Conservation (phyloP, 2,888 invertebrate genomes). For the Rhagophthalmus giganteus region DNA sequence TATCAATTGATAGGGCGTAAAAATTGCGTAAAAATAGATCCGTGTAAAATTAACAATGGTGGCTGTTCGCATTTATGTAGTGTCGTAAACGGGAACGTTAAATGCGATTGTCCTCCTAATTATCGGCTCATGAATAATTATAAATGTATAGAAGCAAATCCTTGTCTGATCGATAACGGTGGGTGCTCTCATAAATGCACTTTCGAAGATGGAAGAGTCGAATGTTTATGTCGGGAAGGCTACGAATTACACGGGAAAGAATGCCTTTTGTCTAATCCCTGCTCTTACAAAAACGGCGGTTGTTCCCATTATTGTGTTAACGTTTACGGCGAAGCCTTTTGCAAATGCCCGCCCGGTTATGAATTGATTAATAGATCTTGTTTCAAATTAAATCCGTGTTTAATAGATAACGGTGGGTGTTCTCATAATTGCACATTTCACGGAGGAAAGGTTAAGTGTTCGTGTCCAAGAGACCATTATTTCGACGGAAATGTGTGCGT, state of each 20-base stretch:
- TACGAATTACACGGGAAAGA: conserved; percentile 52
- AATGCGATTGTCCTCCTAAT: conserved; percentile 56
- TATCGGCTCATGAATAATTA: conserved; percentile 50
- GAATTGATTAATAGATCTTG: conserved; percentile 41
- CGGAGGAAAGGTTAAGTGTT: conserved; percentile 49
- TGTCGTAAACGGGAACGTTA: conserved; percentile 55
- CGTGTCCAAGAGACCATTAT: conserved; percentile 30
- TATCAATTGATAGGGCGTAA: conserved; percentile 34
- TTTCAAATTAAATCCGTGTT: conserved; percentile 50
- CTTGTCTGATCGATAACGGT: conserved; percentile 60
- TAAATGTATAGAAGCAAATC: conserved; percentile 52
- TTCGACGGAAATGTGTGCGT: conserved; percentile 45
- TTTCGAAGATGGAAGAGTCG: conserved; percentile 57
- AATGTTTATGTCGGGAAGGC: conserved; percentile 60
- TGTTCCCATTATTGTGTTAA: conserved; percentile 64
- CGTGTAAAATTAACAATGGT: conserved; percentile 57
- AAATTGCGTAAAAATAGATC: conserved; percentile 53
- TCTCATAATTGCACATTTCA: conserved; percentile 58
- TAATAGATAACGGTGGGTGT: conserved; percentile 52
- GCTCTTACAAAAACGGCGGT: conserved; percentile 61
- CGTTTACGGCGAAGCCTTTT: conserved; percentile 55
- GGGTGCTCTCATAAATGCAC: conserved; percentile 60
- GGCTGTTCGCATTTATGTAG: conserved; percentile 60
- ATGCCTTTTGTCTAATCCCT: conserved; percentile 60
- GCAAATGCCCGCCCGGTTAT: conserved; percentile 56